These are phyloP conservation scores for Orthonevra nobilis DNA, from an alignment of 2,888 invertebrate genomes.

Conservation along the genomic window DNA sequence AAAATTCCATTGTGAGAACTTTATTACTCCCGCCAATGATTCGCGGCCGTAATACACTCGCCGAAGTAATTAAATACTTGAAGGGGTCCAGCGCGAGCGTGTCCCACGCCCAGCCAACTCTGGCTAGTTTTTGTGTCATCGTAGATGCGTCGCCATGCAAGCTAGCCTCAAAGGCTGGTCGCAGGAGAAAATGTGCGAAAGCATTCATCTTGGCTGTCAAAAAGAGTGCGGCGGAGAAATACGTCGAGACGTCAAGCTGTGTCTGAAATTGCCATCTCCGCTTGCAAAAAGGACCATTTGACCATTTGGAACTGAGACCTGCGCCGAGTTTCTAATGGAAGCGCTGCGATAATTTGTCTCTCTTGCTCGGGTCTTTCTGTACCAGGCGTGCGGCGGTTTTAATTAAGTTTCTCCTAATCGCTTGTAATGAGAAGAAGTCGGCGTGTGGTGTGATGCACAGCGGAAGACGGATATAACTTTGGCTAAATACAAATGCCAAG, in stretches of 20 bases:
- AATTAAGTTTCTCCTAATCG: constrained; percentile 71
- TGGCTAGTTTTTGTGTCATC: constrained; percentile 46
- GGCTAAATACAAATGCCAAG: constrained; percentile 63
- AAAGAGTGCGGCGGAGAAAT: constrained; percentile 38
- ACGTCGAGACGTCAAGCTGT: constrained; percentile 63
- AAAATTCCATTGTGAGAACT: constrained; percentile 33
- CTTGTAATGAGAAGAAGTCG: constrained; percentile 63
- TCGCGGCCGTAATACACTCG: constrained; percentile 66
- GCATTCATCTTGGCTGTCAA: constrained; percentile 68
- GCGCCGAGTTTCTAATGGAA: constrained; percentile 62
- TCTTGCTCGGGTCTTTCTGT: constrained; percentile 3
- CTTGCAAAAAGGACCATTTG: constrained; percentile 46
- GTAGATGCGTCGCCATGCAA: constrained; percentile 41
- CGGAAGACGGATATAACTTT: constrained; percentile 33
- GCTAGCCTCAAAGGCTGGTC: neutral
- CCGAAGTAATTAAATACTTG: constrained; percentile 65
- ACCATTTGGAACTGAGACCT: constrained; percentile 32
- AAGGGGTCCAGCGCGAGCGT: constrained; percentile 41
- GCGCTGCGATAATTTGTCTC: constrained; percentile 55
- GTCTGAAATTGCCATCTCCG: constrained; percentile 65
- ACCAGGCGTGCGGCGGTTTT: constrained; percentile 33
- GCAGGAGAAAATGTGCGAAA: constrained; percentile 49
- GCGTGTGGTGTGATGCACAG: constrained; percentile 33
- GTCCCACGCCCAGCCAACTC: constrained; percentile 45
- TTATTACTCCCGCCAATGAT: constrained; percentile 53